phyloP scores from a whole-genome alignment of 2,113 vertebrate genomes.

The Gambusia affinis region DNA sequence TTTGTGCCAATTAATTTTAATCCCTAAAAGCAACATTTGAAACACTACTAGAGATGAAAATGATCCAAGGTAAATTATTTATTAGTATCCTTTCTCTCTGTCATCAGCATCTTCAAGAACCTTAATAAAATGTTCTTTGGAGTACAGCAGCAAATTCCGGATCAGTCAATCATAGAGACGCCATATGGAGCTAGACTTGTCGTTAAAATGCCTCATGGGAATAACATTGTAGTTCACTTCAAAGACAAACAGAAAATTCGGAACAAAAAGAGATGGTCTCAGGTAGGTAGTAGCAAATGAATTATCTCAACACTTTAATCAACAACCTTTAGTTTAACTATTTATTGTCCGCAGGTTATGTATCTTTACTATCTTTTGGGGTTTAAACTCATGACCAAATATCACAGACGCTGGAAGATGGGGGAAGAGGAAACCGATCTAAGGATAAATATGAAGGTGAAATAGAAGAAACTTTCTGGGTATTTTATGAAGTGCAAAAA shows the following conservation, averaged over 20 bases:
- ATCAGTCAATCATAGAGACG: conserved; percentile 53
- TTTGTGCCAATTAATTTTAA: neutral
- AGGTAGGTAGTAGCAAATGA: conserved; percentile 43
- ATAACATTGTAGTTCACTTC: conserved; percentile 64
- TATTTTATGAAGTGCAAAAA: neutral
- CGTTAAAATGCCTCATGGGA: conserved; percentile 70
- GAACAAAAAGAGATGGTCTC: conserved; percentile 80
- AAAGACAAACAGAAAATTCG: conserved; percentile 72
- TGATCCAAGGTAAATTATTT: neutral
- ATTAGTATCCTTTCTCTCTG: neutral
- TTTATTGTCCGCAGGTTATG: conserved; percentile 60
- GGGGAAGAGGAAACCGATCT: neutral
- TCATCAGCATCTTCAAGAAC: conserved; percentile 69
- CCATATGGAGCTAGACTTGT: conserved; percentile 72
- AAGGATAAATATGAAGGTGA: conserved; percentile 41
- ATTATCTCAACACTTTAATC: neutral
- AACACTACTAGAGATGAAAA: neutral
- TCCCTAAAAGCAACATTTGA: neutral
- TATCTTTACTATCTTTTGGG: conserved; percentile 75
- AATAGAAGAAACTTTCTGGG: neutral
- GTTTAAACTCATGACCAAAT: conserved; percentile 63
- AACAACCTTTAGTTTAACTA: neutral
- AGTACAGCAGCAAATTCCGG: conserved; percentile 1
- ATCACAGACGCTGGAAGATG: conserved; percentile 23
- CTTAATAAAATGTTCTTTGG: conserved; percentile 41